These are phyloP conservation scores for Cassiopea xamachana DNA, from an alignment of 30 jellyfish, hydroid and myxozoan genomes.

Conservation along the genomic window DNA sequence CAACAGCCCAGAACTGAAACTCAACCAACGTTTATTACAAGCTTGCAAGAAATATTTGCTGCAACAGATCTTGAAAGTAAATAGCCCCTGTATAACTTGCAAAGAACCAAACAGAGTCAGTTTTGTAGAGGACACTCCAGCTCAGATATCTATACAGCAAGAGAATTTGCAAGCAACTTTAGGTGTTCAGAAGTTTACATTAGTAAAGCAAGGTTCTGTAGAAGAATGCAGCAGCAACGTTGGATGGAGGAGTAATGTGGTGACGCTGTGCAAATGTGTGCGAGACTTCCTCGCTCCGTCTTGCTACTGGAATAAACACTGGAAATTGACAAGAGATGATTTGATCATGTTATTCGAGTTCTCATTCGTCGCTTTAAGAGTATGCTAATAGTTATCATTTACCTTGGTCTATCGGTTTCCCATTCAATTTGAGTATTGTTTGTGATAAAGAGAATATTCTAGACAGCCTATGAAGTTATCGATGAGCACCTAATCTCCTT, in stretches of 20 bases:
- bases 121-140: slow-evolving; percentile 1
- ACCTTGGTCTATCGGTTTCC: neutral
- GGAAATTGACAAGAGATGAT: slow-evolving; percentile 65
- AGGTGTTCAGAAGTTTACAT: slow-evolving; percentile 42
- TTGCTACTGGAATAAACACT: slow-evolving; percentile 72
- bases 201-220: slow-evolving; percentile 12
- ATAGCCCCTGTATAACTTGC: neutral
- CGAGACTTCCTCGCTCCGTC: slow-evolving; percentile 71
- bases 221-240: slow-evolving; percentile 19
- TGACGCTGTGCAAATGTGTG: slow-evolving; percentile 50
- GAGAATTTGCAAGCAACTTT: neutral
- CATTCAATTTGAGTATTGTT: neutral
- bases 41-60: slow-evolving; percentile 49
- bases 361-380: slow-evolving; percentile 68
- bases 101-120: slow-evolving; percentile 67
- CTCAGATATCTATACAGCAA: neutral
- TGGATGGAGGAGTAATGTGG: slow-evolving; percentile 19
- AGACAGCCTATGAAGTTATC: too few relatives aligned
- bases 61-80: neutral
- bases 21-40: slow-evolving; percentile 16
- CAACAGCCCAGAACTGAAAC: slow-evolving; percentile 52
- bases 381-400: slow-evolving; percentile 22
- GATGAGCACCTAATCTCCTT: too few relatives aligned
- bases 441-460: too few relatives aligned
- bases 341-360: slow-evolving; percentile 15